A percentile compares a stretch with the other conserved stretches of the same genome.
These are phyloP conservation scores for Microtus montanus DNA, from an alignment of 2,113 vertebrate genomes.

Conservation along the genomic window DNA sequence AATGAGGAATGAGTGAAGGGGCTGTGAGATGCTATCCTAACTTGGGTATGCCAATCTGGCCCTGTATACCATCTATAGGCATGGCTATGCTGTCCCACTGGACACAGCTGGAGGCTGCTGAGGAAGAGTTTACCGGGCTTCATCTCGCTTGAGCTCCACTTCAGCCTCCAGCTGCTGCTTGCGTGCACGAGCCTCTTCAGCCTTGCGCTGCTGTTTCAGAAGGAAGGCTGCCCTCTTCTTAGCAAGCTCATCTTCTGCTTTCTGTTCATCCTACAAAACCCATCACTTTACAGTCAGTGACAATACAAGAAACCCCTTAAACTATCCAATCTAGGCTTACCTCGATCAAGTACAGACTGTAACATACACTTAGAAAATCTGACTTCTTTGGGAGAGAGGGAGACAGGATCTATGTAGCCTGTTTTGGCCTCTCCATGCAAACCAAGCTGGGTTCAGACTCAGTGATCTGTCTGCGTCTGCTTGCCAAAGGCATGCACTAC, in stretches of 20 bases:
- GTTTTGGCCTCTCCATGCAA: background rate
- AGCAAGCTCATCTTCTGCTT: constrained; percentile 95
- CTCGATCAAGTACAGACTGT: background rate
- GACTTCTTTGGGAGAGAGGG: too few relatives aligned
- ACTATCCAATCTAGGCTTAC: background rate
- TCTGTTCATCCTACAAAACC: constrained; percentile 92
- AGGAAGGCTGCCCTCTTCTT: constrained; percentile 96
- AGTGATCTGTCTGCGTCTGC: background rate
- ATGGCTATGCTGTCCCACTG: background rate
- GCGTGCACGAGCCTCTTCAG: constrained; percentile 91
- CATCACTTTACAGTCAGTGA: background rate
- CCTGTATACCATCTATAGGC: background rate
- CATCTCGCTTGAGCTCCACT: constrained; percentile 93
- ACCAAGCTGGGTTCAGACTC: background rate
- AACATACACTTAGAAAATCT: background rate
- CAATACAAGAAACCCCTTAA: background rate
- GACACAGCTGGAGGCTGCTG: background rate
- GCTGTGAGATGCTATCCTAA: background rate
- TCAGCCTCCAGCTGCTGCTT: constrained; percentile 94
- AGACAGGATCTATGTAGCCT: background rate
- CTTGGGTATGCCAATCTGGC: background rate
- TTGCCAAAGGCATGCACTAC: background rate
- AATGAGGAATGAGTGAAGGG: background rate
- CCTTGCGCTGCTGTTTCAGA: constrained; percentile 96
- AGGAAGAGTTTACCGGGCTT: constrained; percentile 88